Percentiles rank a stretch among this genome's conserved stretches.
phyloP scores from a whole-genome alignment of 2,797 vertebrate genomes.

The Coranthus polyacanthus region DNA sequence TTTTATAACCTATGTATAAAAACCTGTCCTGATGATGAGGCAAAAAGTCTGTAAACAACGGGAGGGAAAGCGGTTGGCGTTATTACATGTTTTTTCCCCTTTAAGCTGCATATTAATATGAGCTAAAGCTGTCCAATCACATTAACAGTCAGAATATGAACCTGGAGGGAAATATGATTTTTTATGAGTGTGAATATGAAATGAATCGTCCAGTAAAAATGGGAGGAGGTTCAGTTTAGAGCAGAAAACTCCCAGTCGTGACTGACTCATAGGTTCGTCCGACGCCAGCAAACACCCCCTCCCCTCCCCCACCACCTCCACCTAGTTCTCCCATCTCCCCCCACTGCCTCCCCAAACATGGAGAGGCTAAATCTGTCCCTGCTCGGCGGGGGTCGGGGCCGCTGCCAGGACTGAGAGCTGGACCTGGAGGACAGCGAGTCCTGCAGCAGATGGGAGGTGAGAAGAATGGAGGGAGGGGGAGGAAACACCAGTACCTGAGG shows the following conservation, averaged over 20 bases:
- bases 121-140: conserved; percentile 3
- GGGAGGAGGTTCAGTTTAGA: conserved; percentile 7
- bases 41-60: too few species aligned
- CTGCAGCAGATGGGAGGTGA: conserved; percentile 58
- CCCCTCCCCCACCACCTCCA: not conserved
- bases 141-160: not conserved
- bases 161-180: conserved; percentile 8
- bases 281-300: conserved; percentile 1
- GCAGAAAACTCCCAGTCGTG: conserved; percentile 12
- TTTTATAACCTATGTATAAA: too few species aligned
- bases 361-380: conserved; percentile 55
- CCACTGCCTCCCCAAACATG: conserved; percentile 34
- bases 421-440: conserved; percentile 43
- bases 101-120: not conserved
- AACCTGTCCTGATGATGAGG: too few species aligned
- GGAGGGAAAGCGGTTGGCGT: too few species aligned
- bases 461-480: conserved; percentile 1
- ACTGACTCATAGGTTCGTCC: conserved; percentile 41
- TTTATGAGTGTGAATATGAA: conserved; percentile 29
- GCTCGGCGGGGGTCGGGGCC: conserved; percentile 28
- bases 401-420: conserved; percentile 47
- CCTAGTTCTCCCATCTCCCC: not conserved
- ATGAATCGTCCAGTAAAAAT: conserved; percentile 6
- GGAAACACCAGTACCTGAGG: conserved; percentile 19
- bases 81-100: not conserved